Conservation (phyloP, 2,888 invertebrate genomes). For the Lithosia quadra region DNA sequence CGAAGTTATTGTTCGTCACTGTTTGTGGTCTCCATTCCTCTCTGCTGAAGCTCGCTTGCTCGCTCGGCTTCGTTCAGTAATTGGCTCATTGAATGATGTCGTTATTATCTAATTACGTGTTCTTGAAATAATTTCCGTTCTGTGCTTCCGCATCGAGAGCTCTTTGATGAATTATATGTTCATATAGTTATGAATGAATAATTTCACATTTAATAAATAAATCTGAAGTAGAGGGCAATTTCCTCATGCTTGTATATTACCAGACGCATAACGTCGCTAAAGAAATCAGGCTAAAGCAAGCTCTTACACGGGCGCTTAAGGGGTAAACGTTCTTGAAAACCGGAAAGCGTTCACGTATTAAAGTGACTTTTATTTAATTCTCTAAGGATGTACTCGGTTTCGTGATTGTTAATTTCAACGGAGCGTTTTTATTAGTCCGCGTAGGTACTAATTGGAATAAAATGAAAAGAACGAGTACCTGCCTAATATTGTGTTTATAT, state of each 20-base stretch:
- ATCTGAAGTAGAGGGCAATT: conserved; percentile 13
- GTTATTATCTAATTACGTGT: conserved; percentile 61
- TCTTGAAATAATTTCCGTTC: conserved; percentile 49
- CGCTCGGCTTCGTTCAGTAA: conserved; percentile 54
- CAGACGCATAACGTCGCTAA: conserved; percentile 8
- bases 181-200: conserved; percentile 11
- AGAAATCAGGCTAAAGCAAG: conserved; percentile 19
- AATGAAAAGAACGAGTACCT: conserved; percentile 13
- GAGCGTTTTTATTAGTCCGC: conserved; percentile 24
- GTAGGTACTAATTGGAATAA: conserved; percentile 26
- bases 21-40: conserved; percentile 41
- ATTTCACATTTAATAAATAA: conserved; percentile 12
- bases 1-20: conserved; percentile 65
- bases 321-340: conserved; percentile 22
- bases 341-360: conserved; percentile 20
- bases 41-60: conserved; percentile 15
- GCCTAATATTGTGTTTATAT: background rate
- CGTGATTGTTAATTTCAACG: conserved; percentile 29
- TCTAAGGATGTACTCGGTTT: conserved; percentile 14
- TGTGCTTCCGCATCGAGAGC: conserved; percentile 32
- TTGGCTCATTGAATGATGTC: conserved; percentile 61
- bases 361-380: conserved; percentile 24
- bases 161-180: conserved; percentile 29
- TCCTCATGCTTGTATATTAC: conserved; percentile 8
- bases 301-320: conserved; percentile 15